Evolutionary conservation across 2,888 invertebrate genomes (phyloP), one percentile per base, ranked within the genome.

Genomic region (Chironomus riparius): DNA sequence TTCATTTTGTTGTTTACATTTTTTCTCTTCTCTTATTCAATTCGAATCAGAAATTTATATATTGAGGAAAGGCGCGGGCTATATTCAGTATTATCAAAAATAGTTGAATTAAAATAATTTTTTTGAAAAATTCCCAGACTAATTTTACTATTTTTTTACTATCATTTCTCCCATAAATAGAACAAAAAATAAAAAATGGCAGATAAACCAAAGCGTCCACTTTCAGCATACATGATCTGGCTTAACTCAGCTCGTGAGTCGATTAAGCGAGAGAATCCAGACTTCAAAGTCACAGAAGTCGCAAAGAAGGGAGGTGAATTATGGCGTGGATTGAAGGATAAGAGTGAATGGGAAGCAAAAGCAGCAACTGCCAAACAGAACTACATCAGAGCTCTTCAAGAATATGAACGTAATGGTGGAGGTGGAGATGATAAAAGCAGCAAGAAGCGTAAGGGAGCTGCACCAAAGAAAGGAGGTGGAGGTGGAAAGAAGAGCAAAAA

Each of bases 211-310:
- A 99, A 99, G 85, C 89, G 97, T 82, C 93, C 97, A 56, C 88
- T 91, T 81, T 92, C 96, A 70, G 97, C 95, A 2, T 99, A 95
- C 83, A 95, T 99, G 92, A 83, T 98, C 79, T 99, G 97, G 96
- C 86, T 98, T 79, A 96, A 94, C 83, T 94, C 92, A 79, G 90
- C 88, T 77, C 88, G 98, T 79, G 94, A 95, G 80, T 86, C 88
- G 79, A 94, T 99, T 79, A 98, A 97, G 84, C 86, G 91, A 48
- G 94, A 96, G 72, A 89, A 94, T 86, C 97, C 98, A 38, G 96
- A 95, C 78, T 91, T 96, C 78, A 90, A 91, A 81, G 90, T 98
- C 28, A 94, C 95, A 7, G 98, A 98, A 81, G 90, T 98, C 77
- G 92, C 96, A 62, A 97, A 96, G 85, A 95, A 94, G 81, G 98